Evolutionary conservation across 2,888 invertebrate species (phyloP).

Genomic region (Meganola albula): DNA sequence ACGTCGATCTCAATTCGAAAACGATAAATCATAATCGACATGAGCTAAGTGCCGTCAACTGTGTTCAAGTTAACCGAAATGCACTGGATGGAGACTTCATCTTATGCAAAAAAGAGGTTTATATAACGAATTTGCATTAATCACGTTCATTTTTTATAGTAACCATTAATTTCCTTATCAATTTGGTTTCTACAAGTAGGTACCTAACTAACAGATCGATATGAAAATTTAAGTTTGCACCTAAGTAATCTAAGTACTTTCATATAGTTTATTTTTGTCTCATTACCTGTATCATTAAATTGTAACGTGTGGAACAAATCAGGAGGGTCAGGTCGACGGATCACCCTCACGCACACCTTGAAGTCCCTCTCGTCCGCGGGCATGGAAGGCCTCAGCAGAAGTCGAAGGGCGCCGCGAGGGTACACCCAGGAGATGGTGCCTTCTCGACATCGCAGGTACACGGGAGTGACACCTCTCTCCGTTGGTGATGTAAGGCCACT

Average conservation of each 20-base stretch:
- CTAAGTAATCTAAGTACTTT: too few relatives aligned
- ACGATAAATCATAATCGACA: neutral
- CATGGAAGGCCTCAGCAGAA: slow-evolving; percentile 80
- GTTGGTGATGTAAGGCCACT: slow-evolving; percentile 75
- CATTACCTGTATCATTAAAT: slow-evolving; percentile 59
- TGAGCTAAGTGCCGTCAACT: neutral
- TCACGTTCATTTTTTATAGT: too few relatives aligned
- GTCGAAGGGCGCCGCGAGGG: slow-evolving; percentile 84
- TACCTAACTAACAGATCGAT: too few relatives aligned
- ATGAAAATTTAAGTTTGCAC: too few relatives aligned
- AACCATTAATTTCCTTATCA: too few relatives aligned
- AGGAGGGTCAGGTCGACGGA: slow-evolving; percentile 74
- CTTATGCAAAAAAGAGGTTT: too few relatives aligned
- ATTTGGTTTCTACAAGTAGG: too few relatives aligned
- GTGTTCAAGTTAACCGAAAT: neutral
- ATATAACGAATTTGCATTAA: too few relatives aligned
- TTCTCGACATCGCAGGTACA: slow-evolving; percentile 85
- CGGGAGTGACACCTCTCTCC: slow-evolving; percentile 84
- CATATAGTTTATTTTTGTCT: too few relatives aligned
- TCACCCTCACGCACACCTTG: slow-evolving; percentile 82
- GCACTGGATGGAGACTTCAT: too few relatives aligned
- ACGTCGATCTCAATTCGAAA: slow-evolving; percentile 1
- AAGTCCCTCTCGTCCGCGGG: slow-evolving; percentile 80
- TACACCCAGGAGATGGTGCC: slow-evolving; percentile 86
- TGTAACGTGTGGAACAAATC: slow-evolving; percentile 71